phyloP scores from a whole-genome alignment of 2,113 vertebrate species.

The Castor canadensis region DNA sequence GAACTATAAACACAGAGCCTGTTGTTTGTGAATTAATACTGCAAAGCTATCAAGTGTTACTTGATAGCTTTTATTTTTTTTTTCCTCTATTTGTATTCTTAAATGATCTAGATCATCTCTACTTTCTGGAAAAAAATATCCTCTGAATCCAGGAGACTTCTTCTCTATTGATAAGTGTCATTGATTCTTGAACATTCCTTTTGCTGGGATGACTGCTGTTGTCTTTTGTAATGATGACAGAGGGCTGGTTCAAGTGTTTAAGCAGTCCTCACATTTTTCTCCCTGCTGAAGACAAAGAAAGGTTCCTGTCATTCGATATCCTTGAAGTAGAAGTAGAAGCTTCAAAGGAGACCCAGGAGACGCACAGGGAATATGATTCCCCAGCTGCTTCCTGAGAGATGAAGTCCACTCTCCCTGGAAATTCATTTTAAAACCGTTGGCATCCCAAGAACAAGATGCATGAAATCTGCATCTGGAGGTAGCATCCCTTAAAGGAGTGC shows the following conservation, averaged over 20 bases:
- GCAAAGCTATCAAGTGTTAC: constrained; percentile 30
- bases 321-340: constrained; percentile 49
- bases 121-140: constrained; percentile 8
- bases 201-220: neutral
- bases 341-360: constrained; percentile 63
- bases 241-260: neutral
- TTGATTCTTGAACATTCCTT: constrained; percentile 36
- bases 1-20: neutral
- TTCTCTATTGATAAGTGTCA: neutral
- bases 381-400: constrained; percentile 59
- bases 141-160: constrained; percentile 19
- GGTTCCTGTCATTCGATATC: constrained; percentile 28
- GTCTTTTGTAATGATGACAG: neutral
- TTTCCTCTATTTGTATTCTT: neutral
- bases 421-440: constrained; percentile 17
- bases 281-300: constrained; percentile 54
- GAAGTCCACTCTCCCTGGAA: constrained; percentile 50
- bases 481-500: neutral
- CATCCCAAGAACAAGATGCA: neutral
- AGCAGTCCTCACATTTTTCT: neutral
- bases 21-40: constrained; percentile 56
- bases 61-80: neutral
- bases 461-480: neutral
- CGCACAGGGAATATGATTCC: neutral
- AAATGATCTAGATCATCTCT: constrained; percentile 49